phyloP scores from a whole-genome alignment of 2,113 vertebrate genomes.

The Nymphicus hollandicus region DNA sequence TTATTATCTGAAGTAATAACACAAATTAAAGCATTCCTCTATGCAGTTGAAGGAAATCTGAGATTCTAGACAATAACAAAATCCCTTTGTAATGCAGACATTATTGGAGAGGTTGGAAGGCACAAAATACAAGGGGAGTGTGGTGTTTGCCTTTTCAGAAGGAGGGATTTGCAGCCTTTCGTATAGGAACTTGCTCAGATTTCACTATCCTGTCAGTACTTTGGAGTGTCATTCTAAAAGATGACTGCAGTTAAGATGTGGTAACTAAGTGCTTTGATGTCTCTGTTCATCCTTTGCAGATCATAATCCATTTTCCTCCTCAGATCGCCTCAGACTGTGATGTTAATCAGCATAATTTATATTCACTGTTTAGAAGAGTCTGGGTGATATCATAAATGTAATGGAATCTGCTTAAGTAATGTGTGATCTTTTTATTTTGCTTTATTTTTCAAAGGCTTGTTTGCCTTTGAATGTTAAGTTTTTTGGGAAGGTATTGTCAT shows the following conservation, averaged over 20 bases:
- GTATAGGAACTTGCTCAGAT: background rate
- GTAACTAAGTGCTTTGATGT: slow-evolving; percentile 49
- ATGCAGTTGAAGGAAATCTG: background rate
- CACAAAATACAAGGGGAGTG: background rate
- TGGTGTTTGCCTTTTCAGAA: background rate
- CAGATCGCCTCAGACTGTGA: slow-evolving; percentile 41
- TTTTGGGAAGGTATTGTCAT: background rate
- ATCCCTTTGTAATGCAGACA: background rate
- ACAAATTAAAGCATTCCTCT: background rate
- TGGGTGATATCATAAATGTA: slow-evolving; percentile 39
- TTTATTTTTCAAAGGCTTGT: background rate
- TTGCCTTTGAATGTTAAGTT: background rate
- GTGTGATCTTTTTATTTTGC: background rate
- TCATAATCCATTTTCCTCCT: slow-evolving; percentile 48
- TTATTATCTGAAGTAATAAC: background rate
- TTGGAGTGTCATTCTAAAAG: slow-evolving; percentile 18
- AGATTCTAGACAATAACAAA: background rate
- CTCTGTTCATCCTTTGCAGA: slow-evolving; percentile 42
- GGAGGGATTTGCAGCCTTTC: slow-evolving; percentile 6
- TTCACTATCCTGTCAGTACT: background rate
- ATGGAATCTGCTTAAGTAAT: slow-evolving; percentile 42
- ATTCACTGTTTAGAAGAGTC: slow-evolving; percentile 38
- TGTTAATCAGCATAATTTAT: slow-evolving; percentile 64
- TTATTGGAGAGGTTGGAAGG: background rate
- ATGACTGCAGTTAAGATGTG: slow-evolving; percentile 42